These are phyloP conservation scores for Holacanthus passer DNA, from an alignment of 2,113 vertebrate species.

Conservation along the genomic window DNA sequence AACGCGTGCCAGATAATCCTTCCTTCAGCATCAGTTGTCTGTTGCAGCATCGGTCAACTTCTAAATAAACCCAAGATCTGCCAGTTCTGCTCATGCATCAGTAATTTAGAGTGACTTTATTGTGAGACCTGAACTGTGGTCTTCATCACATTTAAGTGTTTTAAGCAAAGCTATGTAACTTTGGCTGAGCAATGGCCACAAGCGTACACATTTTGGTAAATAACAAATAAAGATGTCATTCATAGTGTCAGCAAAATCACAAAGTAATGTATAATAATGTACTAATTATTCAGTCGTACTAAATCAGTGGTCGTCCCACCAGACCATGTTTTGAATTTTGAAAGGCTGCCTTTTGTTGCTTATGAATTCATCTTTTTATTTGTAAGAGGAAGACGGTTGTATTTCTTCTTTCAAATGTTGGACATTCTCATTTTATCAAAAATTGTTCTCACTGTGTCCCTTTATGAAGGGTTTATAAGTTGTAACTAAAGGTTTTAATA, in stretches of 20 bases:
- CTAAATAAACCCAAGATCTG: conserved; percentile 11
- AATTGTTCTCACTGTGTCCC: background rate
- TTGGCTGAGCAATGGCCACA: too few species aligned
- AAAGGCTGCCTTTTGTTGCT: background rate
- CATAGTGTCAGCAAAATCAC: background rate
- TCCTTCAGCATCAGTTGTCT: conserved; percentile 32
- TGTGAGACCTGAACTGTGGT: background rate
- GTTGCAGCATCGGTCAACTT: conserved; percentile 12
- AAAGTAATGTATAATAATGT: too few species aligned
- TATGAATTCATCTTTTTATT: background rate
- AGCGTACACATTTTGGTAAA: too few species aligned
- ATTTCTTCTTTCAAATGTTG: background rate
- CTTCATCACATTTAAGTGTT: background rate
- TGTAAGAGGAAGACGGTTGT: background rate
- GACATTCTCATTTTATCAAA: background rate
- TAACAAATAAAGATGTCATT: too few species aligned
- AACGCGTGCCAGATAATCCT: conserved; percentile 54
- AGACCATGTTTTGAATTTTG: background rate
- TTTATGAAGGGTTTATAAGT: background rate
- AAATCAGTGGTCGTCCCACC: background rate
- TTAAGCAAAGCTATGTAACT: too few species aligned
- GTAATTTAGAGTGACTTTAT: background rate
- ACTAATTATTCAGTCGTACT: too few species aligned
- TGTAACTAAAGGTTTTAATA: background rate
- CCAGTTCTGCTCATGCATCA: background rate